Percentiles rank a stretch among this genome's conserved stretches.
Conservation (phyloP, 2,797 vertebrate species). For the Enteromius viviparus region DNA sequence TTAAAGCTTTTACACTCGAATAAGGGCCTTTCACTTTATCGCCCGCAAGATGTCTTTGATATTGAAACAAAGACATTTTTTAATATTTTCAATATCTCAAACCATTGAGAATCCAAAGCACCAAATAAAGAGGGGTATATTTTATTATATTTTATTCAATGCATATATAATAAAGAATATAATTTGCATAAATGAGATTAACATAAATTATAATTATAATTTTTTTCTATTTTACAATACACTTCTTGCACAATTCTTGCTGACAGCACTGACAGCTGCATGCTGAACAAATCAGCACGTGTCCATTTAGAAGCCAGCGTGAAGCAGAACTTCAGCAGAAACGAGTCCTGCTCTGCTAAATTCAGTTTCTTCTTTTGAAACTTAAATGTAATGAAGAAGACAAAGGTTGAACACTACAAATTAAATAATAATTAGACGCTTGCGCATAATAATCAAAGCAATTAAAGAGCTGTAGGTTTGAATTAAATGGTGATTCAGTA, state of each 20-base stretch:
- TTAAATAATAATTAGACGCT: conserved; percentile 27
- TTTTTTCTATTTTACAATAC: not conserved
- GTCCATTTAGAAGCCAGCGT: not conserved
- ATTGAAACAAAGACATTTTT: not conserved
- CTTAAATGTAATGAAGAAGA: conserved; percentile 30
- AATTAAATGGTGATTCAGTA: conserved; percentile 3
- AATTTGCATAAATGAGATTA: not conserved
- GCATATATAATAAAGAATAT: not conserved
- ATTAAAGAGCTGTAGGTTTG: conserved; percentile 16
- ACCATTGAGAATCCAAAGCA: conserved; percentile 28
- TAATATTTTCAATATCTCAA: not conserved
- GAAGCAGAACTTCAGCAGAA: not conserved
- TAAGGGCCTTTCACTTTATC: not conserved
- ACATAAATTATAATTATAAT: not conserved
- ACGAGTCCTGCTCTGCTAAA: not conserved
- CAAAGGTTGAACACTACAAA: conserved; percentile 14
- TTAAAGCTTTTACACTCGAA: conserved; percentile 2
- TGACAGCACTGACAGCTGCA: not conserved
- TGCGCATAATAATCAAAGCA: conserved; percentile 15
- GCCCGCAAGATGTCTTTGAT: not conserved
- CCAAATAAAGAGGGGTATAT: not conserved
- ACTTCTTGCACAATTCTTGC: not conserved
- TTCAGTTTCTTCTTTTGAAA: conserved; percentile 9
- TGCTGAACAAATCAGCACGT: not conserved
- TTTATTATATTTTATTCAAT: not conserved